Percentiles rank a stretch among this genome's conserved stretches.
phyloP scores from a whole-genome alignment of 1,140 invertebrate species.

The Aphidius gifuensis region DNA sequence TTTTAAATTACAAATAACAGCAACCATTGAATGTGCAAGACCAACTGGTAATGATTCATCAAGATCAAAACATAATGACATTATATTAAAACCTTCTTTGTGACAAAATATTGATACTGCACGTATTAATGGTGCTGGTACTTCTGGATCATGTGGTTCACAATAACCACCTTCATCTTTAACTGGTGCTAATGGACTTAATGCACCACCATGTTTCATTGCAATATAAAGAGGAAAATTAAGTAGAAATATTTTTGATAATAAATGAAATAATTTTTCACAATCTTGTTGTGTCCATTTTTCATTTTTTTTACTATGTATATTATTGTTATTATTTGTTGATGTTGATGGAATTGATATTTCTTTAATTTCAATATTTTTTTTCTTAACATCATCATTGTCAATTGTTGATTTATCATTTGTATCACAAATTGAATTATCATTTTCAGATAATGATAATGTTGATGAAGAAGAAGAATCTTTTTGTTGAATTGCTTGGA shows the following conservation, averaged over 20 bases:
- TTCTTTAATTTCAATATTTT: slow-evolving; percentile 30
- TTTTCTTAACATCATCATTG: slow-evolving; percentile 36
- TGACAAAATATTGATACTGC: slow-evolving; percentile 92
- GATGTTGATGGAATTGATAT: slow-evolving; percentile 24
- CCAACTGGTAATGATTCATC: slow-evolving; percentile 76
- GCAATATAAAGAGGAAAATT: slow-evolving; percentile 92
- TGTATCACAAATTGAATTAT: not conserved
- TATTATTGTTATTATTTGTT: slow-evolving; percentile 24
- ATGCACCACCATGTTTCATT: slow-evolving; percentile 71
- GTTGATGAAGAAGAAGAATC: slow-evolving; percentile 29
- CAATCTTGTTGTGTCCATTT: slow-evolving; percentile 71
- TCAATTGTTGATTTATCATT: too few relatives aligned
- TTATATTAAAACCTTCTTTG: slow-evolving; percentile 79
- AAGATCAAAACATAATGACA: slow-evolving; percentile 80
- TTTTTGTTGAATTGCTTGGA: slow-evolving; percentile 68
- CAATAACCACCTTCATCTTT: slow-evolving; percentile 66
- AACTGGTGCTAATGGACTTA: slow-evolving; percentile 47
- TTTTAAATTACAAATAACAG: slow-evolving; percentile 87
- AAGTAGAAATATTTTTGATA: slow-evolving; percentile 78
- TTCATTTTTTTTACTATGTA: slow-evolving; percentile 22
- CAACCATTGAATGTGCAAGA: slow-evolving; percentile 86
- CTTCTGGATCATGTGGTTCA: slow-evolving; percentile 89
- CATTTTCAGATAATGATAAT: not conserved
- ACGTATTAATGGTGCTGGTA: slow-evolving; percentile 81
- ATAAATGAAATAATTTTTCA: slow-evolving; percentile 73